A percentile compares a stretch with the other conserved stretches of the same genome.
Conservation (phyloP, 2,113 vertebrate genomes). For the Callipepla squamata region DNA sequence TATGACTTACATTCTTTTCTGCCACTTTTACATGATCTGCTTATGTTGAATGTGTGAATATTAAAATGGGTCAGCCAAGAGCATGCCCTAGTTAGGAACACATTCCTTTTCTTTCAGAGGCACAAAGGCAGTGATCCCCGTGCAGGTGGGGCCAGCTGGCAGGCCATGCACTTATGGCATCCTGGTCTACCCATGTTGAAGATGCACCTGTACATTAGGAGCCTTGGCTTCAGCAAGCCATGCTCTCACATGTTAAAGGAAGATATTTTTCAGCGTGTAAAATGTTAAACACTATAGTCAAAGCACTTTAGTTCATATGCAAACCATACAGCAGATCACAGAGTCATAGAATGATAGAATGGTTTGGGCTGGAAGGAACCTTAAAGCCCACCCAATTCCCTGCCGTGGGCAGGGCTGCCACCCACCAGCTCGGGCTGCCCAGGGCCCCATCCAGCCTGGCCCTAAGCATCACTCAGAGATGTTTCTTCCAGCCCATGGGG, state of each 20-base stretch:
- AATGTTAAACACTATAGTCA: not conserved
- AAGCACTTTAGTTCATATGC: not conserved
- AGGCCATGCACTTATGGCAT: not conserved
- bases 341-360: not conserved
- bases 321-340: not conserved
- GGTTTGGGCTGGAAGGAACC: not conserved
- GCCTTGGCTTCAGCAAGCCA: not conserved
- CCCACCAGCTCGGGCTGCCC: not conserved
- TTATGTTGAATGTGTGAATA: not conserved
- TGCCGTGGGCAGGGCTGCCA: not conserved
- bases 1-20: not conserved
- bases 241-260: not conserved
- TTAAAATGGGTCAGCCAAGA: not conserved
- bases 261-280: not conserved
- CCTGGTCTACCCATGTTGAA: not conserved
- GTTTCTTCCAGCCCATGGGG: not conserved
- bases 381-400: not conserved
- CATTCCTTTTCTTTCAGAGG: not conserved
- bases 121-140: not conserved
- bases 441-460: not conserved
- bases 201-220: not conserved
- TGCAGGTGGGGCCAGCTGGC: not conserved
- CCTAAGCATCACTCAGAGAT: not conserved
- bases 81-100: not conserved
- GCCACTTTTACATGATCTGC: constrained; percentile 1